Evolutionary conservation across 2,888 invertebrate genomes (phyloP), one percentile per base, ranked within the genome.

Genomic region (Hermaeophaga mercurialis): DNA sequence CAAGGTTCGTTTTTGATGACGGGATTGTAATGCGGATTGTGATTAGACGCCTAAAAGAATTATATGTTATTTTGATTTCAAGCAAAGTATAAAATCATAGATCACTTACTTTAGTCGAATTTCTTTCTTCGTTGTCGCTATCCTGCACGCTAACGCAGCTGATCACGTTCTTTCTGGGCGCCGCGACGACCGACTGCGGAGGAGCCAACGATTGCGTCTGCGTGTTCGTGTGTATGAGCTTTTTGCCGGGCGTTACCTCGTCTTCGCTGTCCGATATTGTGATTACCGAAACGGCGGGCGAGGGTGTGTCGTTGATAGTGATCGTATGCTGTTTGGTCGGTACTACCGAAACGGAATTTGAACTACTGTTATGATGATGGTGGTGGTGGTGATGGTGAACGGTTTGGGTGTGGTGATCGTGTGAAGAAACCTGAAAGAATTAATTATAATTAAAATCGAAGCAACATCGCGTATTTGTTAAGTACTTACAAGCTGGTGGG

Each of bases 241-340:
- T 78, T 56, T 82, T 83, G 38, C 82, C 82, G 1, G 69, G 64
- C 3, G 65, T 61, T 6, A 84, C 80, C 71, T 96, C 96, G 73
- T 96, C 96, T 74, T 96, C 96, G 68, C 94, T 95, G 75, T 96
- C 96, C 12, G 92, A 93, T 70, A 95, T 94, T 34, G 96, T 96
- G 73, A 97, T 96, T 67, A 96, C 94, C 54, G 95, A 93, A 45
- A 92, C 94, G 38, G 94, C 90, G 2, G 96, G 96, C 22, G 95
- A 95, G 1, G 96, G 96, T 18, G 96, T 94, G 79, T 96, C 96
- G 65, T 93, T 87, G 70, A 96, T 96, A 54, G 96, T 95, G 73
- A 96, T 96, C 11, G 95, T 95, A 73, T 92, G 94, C 68, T 90
- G 88, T 39, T 84, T 78, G 31, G 77, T 76, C 41, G 76, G 73